Evolutionary conservation across 2,113 vertebrate genomes (phyloP).

Genomic region (Dipodomys merriami): DNA sequence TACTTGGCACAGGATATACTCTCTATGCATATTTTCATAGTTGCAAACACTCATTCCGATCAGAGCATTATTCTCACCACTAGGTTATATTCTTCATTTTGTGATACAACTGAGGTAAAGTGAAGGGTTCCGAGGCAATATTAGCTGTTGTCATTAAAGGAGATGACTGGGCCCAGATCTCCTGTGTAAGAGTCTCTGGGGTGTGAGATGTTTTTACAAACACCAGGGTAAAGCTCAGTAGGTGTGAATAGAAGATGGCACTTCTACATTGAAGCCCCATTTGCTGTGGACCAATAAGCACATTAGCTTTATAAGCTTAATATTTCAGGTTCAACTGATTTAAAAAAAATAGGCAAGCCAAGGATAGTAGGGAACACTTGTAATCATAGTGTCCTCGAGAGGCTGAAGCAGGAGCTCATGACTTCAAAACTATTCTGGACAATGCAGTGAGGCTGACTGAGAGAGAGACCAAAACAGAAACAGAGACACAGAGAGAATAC

Average conservation of each 20-base stretch:
- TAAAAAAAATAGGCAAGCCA: no score
- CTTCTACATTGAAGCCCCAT: background rate
- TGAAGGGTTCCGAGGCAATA: background rate
- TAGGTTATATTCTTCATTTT: background rate
- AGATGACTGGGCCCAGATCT: background rate
- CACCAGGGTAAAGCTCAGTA: background rate
- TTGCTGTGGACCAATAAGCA: background rate
- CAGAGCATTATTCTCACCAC: background rate
- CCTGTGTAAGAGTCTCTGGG: background rate
- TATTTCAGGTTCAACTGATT: background rate
- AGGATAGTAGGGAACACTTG: no score
- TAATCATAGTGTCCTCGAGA: no score
- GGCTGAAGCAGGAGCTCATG: no score
- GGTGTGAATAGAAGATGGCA: background rate
- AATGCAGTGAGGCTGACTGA: no score
- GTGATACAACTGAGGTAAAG: background rate
- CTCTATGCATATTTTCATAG: background rate
- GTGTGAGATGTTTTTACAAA: background rate
- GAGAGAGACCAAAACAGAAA: background rate
- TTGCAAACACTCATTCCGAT: background rate
- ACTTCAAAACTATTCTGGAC: no score
- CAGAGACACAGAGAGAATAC: background rate
- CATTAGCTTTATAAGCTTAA: background rate
- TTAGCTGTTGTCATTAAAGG: background rate
- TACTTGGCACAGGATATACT: background rate